Evolutionary conservation across 1,140 invertebrate genomes (phyloP), one percentile per base, ranked within the genome.

Genomic region (Leucophenga varia): DNA sequence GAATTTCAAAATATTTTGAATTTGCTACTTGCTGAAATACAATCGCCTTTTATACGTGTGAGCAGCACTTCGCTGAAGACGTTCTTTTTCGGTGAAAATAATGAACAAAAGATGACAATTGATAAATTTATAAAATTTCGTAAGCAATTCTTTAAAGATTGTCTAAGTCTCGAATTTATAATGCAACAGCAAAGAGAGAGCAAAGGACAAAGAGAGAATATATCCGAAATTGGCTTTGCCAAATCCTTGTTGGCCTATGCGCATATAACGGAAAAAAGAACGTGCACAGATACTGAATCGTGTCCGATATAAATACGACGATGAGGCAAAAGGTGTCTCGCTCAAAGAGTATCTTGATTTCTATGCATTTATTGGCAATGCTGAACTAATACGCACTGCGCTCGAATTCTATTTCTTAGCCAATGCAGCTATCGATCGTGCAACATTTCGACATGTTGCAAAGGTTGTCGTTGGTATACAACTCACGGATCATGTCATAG

Each of bases 201-300:
- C 19, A 32, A 28, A 9, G 1, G 3, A 16, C 22, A 25, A 7
- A 17, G 12, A 3, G 18, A 47, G 13, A 18, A 48, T 16, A 32
- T 16, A 57, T 64, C 8, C 22, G 52, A 55, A 9, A 3, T 49
- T 13, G 36, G 53, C 16, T 64, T 64, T 34, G 49, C 51, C 40
- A 49, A 45, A 2, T 7, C 55, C 9, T 17, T 64, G 4, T 10
- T 64, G 7, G 25, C 43, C 7, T 53, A 55, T 16, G n/a, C 52
- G 5, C 0, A 38, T 5, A 1, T 1, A n/a, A 0, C 35, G 30
- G 25, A 0, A 10, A 0, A 3, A 35, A 43, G 19, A 16, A 16
- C 38, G 12, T 3, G 1, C 30, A 1, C 2, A 3, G 0, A 47
- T 18, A 0, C 36, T 55, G 2, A 8, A 35, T 8, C 52, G 55